phyloP scores from a whole-genome alignment of 2,888 invertebrate species.

The Drosophila anomalata region DNA sequence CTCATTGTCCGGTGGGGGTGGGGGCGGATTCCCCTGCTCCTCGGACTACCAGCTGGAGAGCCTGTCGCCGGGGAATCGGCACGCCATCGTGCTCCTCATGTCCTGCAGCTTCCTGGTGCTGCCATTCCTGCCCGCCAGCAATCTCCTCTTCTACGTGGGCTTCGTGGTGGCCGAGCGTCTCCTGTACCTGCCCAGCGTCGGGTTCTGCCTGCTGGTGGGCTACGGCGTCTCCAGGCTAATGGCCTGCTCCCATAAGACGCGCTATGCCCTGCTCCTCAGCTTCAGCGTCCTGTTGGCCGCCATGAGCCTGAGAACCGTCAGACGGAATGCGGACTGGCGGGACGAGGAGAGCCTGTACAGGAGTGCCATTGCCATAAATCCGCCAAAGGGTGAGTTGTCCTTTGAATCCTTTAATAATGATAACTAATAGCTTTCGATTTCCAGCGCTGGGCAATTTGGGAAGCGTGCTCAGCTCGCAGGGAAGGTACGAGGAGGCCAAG shows the following conservation, averaged over 20 bases:
- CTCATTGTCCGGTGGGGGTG: slow-evolving; percentile 72
- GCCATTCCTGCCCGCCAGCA: slow-evolving; percentile 97
- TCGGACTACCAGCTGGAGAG: slow-evolving; percentile 51
- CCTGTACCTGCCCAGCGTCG: slow-evolving; percentile 97
- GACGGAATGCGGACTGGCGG: slow-evolving; percentile 95
- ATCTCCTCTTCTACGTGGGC: slow-evolving; percentile 98
- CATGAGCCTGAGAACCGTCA: slow-evolving; percentile 90
- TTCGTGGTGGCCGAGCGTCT: slow-evolving; percentile 99
- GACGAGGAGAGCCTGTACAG: slow-evolving; percentile 96
- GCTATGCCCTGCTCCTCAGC: slow-evolving; percentile 78
- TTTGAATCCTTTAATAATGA: neutral
- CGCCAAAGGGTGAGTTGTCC: slow-evolving; percentile 93
- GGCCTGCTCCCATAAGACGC: slow-evolving; percentile 63
- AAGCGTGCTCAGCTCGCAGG: slow-evolving; percentile 95
- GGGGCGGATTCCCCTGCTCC: slow-evolving; percentile 66
- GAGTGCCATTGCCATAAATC: slow-evolving; percentile 95
- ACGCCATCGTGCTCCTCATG: slow-evolving; percentile 84
- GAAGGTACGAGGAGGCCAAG: slow-evolving; percentile 94
- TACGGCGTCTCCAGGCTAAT: slow-evolving; percentile 86
- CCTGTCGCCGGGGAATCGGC: slow-evolving; percentile 55
- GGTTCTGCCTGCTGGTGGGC: slow-evolving; percentile 95
- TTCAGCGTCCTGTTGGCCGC: slow-evolving; percentile 87
- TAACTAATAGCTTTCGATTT: slow-evolving; percentile 43
- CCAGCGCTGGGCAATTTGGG: slow-evolving; percentile 98
- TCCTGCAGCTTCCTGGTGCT: slow-evolving; percentile 92